A percentile compares a stretch with the other conserved stretches of the same genome.
phyloP scores from a whole-genome alignment of 2,888 invertebrate genomes.

The Drosophila mayaguana region DNA sequence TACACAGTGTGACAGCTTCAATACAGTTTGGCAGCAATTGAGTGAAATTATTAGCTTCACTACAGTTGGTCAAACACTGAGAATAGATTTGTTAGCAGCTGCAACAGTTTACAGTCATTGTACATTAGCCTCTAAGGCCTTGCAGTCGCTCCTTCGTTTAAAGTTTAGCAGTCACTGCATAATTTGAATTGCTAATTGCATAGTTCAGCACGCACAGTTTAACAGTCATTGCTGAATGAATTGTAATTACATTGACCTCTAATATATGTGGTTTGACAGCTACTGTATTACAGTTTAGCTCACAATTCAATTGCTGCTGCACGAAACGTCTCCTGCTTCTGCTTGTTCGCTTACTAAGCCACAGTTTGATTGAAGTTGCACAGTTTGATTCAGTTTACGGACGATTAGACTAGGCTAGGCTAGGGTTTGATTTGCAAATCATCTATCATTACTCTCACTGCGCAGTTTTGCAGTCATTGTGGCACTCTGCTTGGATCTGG shows the following conservation, averaged over 20 bases:
- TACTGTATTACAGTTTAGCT: not conserved
- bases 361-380: not conserved
- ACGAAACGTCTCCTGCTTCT: too few relatives aligned
- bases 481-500: not conserved
- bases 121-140: not conserved
- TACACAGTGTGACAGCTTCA: too few relatives aligned
- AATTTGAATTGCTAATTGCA: too few relatives aligned
- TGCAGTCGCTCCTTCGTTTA: not conserved
- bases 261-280: not conserved
- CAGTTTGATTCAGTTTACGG: not conserved
- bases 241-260: not conserved
- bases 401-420: too few relatives aligned
- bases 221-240: not conserved
- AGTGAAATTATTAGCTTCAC: too few relatives aligned
- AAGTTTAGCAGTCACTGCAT: not conserved
- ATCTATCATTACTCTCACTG: too few relatives aligned
- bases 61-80: not conserved
- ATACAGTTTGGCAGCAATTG: not conserved
- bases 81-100: too few relatives aligned
- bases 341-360: not conserved
- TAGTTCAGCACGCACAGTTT: too few relatives aligned
- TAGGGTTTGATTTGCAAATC: not conserved
- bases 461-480: not conserved
- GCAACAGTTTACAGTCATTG: not conserved
- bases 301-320: not conserved